Evolutionary conservation across 1,140 invertebrate genomes (phyloP), one percentile per base, ranked within the genome.

Genomic region (Calycopis cecrops): DNA sequence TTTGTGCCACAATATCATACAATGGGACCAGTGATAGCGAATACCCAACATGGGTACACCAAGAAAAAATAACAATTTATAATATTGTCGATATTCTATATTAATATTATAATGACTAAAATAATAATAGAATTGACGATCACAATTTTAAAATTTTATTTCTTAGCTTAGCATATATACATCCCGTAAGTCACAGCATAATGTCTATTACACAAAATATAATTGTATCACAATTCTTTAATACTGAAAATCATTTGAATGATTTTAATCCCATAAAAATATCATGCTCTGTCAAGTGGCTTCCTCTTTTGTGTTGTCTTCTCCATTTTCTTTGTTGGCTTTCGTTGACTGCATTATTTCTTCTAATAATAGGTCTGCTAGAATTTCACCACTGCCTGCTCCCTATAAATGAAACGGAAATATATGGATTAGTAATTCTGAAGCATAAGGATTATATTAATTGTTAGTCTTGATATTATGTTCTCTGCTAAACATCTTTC

Each of bases 151-250:
- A n/a, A 11, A 38, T 48, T 55, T 37, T 48, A 50, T 51, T 51
- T 33, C 51, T 52, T 52, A 38, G 28, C 35, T 38, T 37, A 37
- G 17, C 38, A 16, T 51, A 51, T 11, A 35, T 51, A 52, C 21
- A 28, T 28, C 21, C 11, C 10, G 18, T 52, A 38, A 50, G 49
- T 52, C 21, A 42, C 40, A 38, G 40, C 51, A 14, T 35, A 52
- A 60, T 59, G 52, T 38, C 8, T 42, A 10, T 33, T 33, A 42
- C 59, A 64, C 55, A 67, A 65, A 65, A 57, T 55, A 59, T 59
- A 65, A 57, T 64, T 62, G 62, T 83, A 85, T 83, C 82, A 85
- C 79, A 82, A 69, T 71, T 69, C 6, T 57, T 66, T 85, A 85
- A 85, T 84, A 82, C 80, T 84, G 80, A 76, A 64, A 59, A 65